Percentiles rank a stretch among this genome's conserved stretches.
Evolutionary conservation across 2,888 invertebrate species (phyloP).

Genomic region (Platycnemis pennipes): DNA sequence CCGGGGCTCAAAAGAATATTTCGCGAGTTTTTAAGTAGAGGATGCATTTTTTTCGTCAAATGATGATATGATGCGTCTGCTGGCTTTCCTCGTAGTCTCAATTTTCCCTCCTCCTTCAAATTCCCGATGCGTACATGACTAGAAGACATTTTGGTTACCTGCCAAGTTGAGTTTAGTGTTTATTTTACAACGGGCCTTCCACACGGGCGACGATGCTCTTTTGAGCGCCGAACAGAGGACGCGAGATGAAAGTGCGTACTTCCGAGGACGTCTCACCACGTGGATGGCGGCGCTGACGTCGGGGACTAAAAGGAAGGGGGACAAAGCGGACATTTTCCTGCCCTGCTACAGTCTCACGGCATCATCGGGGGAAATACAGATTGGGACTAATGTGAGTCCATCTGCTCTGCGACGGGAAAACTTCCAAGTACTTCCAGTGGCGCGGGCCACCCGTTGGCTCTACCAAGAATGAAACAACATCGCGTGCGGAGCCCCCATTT

Average conservation of each 20-base stretch:
- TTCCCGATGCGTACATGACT: background rate
- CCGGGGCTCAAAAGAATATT: background rate
- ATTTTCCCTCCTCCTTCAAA: background rate
- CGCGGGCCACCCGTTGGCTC: no score
- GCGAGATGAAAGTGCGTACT: background rate
- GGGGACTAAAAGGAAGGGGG: background rate
- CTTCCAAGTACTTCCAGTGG: background rate
- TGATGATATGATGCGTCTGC: background rate
- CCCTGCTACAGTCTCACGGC: background rate
- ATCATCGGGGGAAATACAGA: background rate
- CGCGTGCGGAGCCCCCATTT: background rate
- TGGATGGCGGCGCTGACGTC: background rate
- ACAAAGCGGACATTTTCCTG: background rate
- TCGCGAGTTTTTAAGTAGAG: background rate
- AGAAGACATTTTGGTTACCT: conserved; percentile 9
- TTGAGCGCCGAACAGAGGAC: background rate
- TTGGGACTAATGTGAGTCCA: background rate
- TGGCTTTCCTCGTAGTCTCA: background rate
- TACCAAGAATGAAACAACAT: background rate
- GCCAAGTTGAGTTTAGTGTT: background rate
- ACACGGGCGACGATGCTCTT: background rate
- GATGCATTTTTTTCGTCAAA: background rate
- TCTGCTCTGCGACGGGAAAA: background rate
- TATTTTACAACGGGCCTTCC: background rate
- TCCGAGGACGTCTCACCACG: background rate